A percentile compares a stretch with the other conserved stretches of the same genome.
These are phyloP conservation scores for Habrosyne pyritoides DNA, from an alignment of 2,888 invertebrate genomes.

Conservation along the genomic window DNA sequence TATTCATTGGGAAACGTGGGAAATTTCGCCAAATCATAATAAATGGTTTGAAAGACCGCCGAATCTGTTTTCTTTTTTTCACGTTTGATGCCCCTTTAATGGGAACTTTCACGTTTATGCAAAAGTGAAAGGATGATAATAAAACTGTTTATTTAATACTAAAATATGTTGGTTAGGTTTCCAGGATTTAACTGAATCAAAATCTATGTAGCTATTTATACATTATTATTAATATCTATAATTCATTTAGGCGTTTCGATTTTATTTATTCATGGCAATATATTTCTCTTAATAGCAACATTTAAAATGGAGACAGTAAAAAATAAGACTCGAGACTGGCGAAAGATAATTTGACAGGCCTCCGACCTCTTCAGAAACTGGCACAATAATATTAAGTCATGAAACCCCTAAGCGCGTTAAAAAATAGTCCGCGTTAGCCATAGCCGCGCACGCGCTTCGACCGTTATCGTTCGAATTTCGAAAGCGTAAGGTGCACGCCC, in stretches of 20 bases:
- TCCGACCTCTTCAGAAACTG: not conserved
- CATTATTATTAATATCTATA: no score
- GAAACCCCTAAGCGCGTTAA: not conserved
- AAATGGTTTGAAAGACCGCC: not conserved
- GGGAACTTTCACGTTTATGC: not conserved
- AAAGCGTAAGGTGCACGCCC: not conserved
- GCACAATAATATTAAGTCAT: not conserved
- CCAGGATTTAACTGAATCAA: no score
- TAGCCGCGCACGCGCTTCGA: not conserved
- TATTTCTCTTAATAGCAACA: no score
- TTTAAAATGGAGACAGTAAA: no score
- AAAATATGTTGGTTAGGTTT: no score
- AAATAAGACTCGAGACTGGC: not conserved
- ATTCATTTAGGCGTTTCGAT: no score
- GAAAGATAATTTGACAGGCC: not conserved
- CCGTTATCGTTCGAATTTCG: slow-evolving; percentile 3
- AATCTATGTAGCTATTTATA: no score
- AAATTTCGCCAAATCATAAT: not conserved
- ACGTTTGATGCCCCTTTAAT: no score
- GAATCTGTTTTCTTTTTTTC: not conserved
- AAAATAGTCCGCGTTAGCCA: not conserved
- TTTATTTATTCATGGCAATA: no score
- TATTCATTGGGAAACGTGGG: not conserved
- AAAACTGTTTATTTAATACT: no score
- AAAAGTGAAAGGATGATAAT: no score